Percentiles rank a stretch among this genome's conserved stretches.
Conservation (phyloP, 1,140 invertebrate genomes). For the Sitodiplosis mosellana region DNA sequence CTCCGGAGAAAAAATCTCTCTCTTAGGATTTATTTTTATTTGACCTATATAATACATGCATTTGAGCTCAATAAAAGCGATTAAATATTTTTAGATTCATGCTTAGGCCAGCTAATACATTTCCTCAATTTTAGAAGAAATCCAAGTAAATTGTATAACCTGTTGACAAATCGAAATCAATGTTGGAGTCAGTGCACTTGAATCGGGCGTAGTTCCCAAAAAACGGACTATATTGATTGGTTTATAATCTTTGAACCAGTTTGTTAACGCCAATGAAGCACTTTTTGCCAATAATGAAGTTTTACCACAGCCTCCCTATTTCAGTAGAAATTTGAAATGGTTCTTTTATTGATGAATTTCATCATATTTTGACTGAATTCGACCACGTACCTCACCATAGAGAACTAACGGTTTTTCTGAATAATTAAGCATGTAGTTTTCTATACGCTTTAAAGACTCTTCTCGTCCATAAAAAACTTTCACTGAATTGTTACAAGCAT, state of each 20-base stretch:
- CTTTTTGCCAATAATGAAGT: conserved; percentile 89
- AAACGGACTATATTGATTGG: conserved; percentile 84
- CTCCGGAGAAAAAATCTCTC: no score
- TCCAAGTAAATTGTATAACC: no score
- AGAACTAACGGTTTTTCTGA: conserved; percentile 81
- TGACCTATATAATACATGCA: no score
- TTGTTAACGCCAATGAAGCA: conserved; percentile 53
- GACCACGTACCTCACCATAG: conserved; percentile 56
- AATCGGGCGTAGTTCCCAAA: conserved; percentile 92
- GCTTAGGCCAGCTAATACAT: no score
- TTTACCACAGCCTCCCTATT: conserved; percentile 78
- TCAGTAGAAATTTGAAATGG: conserved; percentile 4
- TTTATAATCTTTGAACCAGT: conserved; percentile 53
- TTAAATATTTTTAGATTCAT: no score
- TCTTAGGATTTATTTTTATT: no score
- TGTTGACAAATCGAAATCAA: conserved; percentile 91
- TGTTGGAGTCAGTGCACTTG: conserved; percentile 82
- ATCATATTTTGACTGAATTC: no score
- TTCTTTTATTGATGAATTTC: conserved; percentile 8
- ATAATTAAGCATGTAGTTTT: conserved; percentile 69
- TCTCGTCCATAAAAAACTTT: conserved; percentile 89
- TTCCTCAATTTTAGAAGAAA: no score
- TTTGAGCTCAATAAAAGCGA: neutral
- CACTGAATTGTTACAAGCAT: conserved; percentile 92
- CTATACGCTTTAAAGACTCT: conserved; percentile 63